phyloP scores from a whole-genome alignment of 2,113 vertebrate species.

The Hippolais icterina region DNA sequence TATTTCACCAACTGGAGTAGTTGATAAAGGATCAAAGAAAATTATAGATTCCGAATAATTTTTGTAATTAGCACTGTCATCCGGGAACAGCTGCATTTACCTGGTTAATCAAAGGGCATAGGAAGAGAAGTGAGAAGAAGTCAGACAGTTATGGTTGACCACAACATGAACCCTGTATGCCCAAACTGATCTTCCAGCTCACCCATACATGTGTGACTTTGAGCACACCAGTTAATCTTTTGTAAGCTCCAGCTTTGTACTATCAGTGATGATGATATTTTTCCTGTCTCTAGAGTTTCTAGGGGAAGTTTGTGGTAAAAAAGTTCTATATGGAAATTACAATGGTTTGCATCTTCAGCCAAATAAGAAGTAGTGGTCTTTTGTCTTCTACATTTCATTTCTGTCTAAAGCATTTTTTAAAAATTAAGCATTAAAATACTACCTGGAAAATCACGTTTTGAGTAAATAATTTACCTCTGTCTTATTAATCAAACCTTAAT shows the following conservation, averaged over 20 bases:
- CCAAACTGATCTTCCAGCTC: neutral
- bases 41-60: neutral
- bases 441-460: neutral
- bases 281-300: neutral
- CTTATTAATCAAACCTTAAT: neutral
- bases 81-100: neutral
- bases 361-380: neutral
- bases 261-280: neutral
- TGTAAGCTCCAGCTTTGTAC: neutral
- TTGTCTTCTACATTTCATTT: neutral
- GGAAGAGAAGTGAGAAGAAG: neutral
- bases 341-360: neutral
- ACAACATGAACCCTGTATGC: neutral
- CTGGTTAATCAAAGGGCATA: neutral
- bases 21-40: neutral
- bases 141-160: neutral
- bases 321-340: neutral
- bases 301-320: neutral
- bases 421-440: neutral
- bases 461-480: neutral
- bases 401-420: neutral
- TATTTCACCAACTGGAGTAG: neutral
- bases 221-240: neutral
- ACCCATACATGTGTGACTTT: neutral
- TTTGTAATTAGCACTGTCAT: neutral